phyloP scores from a whole-genome alignment of 2,797 vertebrate species.

The Adelosebastes latens region DNA sequence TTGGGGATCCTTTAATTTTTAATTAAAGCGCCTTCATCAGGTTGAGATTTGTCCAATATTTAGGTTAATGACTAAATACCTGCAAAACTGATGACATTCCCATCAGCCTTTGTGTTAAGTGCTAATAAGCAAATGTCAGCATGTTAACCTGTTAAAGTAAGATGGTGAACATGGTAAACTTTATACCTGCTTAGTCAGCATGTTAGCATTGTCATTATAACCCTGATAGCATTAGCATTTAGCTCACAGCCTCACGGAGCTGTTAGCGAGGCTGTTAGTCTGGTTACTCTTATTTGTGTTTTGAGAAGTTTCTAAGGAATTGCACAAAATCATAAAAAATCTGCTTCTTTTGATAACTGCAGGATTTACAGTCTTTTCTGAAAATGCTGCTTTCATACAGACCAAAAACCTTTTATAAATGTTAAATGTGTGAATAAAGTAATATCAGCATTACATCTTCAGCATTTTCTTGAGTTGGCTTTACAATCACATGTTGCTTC shows the following conservation, averaged over 20 bases:
- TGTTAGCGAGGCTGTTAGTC: not conserved
- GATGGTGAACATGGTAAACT: not conserved
- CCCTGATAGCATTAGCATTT: not conserved
- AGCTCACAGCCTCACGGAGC: not conserved
- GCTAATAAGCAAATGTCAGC: not conserved
- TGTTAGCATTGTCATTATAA: not conserved
- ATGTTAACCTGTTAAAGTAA: not conserved
- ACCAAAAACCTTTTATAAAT: not conserved
- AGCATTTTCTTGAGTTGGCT: not conserved
- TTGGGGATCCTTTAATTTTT: not conserved
- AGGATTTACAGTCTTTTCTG: not conserved
- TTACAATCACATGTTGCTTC: not conserved
- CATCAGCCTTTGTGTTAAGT: not conserved
- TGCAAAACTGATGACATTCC: not conserved
- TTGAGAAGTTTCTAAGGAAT: not conserved
- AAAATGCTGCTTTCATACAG: conserved; percentile 19
- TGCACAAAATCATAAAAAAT: not conserved
- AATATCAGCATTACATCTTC: not conserved
- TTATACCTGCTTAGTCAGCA: not conserved
- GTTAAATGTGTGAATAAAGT: not conserved
- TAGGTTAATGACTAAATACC: not conserved
- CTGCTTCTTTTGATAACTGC: not conserved
- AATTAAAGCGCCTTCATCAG: not conserved
- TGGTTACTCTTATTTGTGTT: not conserved
- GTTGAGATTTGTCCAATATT: not conserved